A percentile compares a stretch with the other conserved stretches of the same genome.
Evolutionary conservation across 2,113 vertebrate genomes (phyloP).

Genomic region (Protomyctophum bolini): DNA sequence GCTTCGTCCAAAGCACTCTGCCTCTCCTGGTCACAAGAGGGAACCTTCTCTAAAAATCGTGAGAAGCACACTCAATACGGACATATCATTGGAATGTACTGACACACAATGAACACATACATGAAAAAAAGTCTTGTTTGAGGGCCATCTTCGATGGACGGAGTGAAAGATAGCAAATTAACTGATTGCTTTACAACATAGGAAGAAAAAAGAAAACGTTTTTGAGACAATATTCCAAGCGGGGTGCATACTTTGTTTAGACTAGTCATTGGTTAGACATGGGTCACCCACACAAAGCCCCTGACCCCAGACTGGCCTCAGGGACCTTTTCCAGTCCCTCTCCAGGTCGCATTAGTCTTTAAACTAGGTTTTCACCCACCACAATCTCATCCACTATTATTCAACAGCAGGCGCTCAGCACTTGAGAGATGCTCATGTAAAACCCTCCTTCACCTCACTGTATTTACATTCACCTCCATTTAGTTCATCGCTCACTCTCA

Average conservation of each 20-base stretch:
- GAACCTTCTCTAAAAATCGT: constrained; percentile 90
- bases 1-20: constrained; percentile 92
- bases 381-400: constrained; percentile 20
- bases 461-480: constrained; percentile 81
- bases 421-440: constrained; percentile 52
- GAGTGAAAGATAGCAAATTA: background rate
- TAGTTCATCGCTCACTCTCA: constrained; percentile 63
- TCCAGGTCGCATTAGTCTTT: background rate
- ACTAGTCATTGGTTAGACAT: too few relatives aligned
- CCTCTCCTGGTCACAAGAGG: constrained; percentile 97
- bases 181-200: background rate
- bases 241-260: background rate
- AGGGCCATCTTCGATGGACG: background rate
- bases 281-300: background rate
- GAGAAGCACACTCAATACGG: constrained; percentile 70
- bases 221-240: background rate
- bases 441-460: constrained; percentile 48
- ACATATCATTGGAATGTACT: background rate
- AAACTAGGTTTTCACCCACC: background rate
- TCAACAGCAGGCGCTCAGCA: constrained; percentile 21
- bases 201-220: background rate
- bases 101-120: constrained; percentile 14
- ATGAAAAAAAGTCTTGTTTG: background rate
- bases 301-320: background rate
- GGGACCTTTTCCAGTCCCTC: background rate